Evolutionary conservation across 1,140 invertebrate species (phyloP).

Genomic region (Caenorhabditis inopinata): DNA sequence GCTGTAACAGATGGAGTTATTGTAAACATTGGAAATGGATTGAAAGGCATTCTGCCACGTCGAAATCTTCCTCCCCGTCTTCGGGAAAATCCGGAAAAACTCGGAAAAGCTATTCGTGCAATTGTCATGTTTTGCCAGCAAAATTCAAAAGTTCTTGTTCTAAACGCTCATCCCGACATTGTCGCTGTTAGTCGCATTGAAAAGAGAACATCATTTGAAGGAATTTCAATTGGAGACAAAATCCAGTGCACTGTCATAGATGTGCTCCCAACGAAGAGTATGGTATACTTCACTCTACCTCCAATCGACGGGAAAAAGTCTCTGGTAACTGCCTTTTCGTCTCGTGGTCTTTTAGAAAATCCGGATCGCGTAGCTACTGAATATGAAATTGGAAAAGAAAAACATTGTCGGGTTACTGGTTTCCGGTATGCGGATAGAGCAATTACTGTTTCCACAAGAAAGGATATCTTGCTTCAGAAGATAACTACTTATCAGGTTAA

Average conservation of each 20-base stretch:
- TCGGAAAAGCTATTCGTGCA: constrained; percentile 33
- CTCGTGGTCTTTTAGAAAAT: constrained; percentile 48
- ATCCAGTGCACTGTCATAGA: constrained; percentile 53
- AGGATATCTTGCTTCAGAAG: constrained; percentile 52
- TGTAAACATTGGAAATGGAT: constrained; percentile 57
- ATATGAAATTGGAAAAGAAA: constrained; percentile 55
- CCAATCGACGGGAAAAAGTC: constrained; percentile 46
- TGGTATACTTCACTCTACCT: constrained; percentile 53
- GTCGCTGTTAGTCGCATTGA: constrained; percentile 57
- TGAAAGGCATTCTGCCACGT: constrained; percentile 53
- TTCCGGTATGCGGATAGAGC: constrained; percentile 53
- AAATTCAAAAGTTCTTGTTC: constrained; percentile 57
- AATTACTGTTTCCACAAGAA: constrained; percentile 56
- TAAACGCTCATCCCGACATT: constrained; percentile 62
- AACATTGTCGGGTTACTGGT: constrained; percentile 54
- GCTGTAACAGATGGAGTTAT: constrained; percentile 48
- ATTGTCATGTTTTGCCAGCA: constrained; percentile 59
- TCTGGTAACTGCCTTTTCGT: constrained; percentile 54
- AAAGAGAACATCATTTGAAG: constrained; percentile 49
- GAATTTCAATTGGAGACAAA: constrained; percentile 50
- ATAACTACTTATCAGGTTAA: constrained; percentile 38
- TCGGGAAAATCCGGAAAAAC: constrained; percentile 37
- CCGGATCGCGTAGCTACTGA: constrained; percentile 33
- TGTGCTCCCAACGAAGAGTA: constrained; percentile 37
- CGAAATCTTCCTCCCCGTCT: constrained; percentile 57